These are phyloP conservation scores for Panthera leo DNA, from an alignment of 2,113 vertebrate species.

Conservation along the genomic window DNA sequence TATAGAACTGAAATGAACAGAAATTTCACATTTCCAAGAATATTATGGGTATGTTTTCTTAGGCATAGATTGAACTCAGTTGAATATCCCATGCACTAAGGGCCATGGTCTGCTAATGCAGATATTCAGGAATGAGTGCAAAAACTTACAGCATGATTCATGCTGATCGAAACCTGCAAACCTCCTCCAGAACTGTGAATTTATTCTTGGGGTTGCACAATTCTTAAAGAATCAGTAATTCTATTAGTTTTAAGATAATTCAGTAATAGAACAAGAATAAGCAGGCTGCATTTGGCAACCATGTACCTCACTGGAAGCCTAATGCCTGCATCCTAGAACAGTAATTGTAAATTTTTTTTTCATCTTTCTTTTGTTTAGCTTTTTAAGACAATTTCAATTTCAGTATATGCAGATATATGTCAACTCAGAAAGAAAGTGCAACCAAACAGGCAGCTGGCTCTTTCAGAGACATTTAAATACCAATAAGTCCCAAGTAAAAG, in stretches of 20 bases:
- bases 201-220: neutral
- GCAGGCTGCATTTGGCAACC: neutral
- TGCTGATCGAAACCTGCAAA: neutral
- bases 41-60: neutral
- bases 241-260: neutral
- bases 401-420: neutral
- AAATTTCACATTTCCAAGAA: constrained; percentile 39
- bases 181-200: neutral
- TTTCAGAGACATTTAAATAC: neutral
- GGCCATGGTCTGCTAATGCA: neutral
- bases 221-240: neutral
- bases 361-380: neutral
- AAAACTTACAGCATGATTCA: neutral
- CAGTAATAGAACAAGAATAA: neutral
- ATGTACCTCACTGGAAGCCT: neutral
- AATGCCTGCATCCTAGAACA: neutral
- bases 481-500: neutral
- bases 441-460: neutral
- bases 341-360: neutral
- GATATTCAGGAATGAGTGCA: neutral
- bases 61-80: neutral
- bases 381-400: neutral
- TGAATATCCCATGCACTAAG: neutral
- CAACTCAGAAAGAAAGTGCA: neutral
- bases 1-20: neutral